Conservation (phyloP, 2,113 vertebrate genomes). For the Chionis minor region DNA sequence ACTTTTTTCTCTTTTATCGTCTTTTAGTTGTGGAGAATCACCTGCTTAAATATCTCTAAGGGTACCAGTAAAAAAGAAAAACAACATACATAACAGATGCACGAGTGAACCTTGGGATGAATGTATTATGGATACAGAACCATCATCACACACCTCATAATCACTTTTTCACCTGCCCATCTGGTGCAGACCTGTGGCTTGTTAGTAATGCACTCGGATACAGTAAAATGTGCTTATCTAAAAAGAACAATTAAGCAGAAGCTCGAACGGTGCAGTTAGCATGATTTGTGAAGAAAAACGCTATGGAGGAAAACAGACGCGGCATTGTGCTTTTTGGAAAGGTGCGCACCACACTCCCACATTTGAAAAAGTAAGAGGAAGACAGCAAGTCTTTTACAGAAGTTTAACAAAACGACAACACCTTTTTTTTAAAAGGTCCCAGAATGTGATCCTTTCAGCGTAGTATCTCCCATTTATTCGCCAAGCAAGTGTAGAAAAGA, state of each 20-base stretch:
- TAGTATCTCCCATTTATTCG: neutral
- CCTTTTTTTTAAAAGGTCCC: neutral
- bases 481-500: neutral
- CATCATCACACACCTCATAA: slow-evolving; percentile 74
- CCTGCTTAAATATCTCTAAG: slow-evolving; percentile 63
- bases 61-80: slow-evolving; percentile 60
- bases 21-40: slow-evolving; percentile 57
- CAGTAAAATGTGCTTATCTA: slow-evolving; percentile 38
- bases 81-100: slow-evolving; percentile 69
- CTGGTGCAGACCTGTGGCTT: slow-evolving; percentile 75
- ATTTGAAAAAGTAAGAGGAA: neutral
- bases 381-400: neutral
- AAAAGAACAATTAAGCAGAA: slow-evolving; percentile 64
- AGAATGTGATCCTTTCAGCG: rapidly evolving
- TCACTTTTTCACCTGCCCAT: slow-evolving; percentile 81
- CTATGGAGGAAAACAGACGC: neutral
- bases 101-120: slow-evolving; percentile 69
- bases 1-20: slow-evolving; percentile 58
- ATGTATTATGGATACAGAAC: slow-evolving; percentile 67
- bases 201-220: slow-evolving; percentile 53
- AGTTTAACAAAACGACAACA: neutral
- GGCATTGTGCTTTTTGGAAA: neutral
- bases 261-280: neutral
- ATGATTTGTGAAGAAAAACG: rapidly evolving
- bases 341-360: rapidly evolving